Evolutionary conservation across 2,888 invertebrate genomes (phyloP).

Genomic region (Yponomeuta malinellus): DNA sequence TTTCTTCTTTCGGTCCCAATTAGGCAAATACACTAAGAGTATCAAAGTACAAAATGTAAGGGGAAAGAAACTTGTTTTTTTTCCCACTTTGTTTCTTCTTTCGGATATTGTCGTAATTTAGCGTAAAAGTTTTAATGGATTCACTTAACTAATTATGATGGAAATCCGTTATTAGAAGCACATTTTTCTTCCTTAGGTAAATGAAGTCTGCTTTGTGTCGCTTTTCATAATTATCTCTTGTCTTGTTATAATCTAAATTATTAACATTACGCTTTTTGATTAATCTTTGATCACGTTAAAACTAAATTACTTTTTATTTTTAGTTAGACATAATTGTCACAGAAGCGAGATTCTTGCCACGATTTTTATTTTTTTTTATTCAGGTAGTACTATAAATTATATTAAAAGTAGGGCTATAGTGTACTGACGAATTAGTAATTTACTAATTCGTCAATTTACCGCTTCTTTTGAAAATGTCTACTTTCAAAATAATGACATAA

Average conservation of each 20-base stretch:
- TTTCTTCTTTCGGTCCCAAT: slow-evolving; percentile 47
- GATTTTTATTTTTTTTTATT: too few relatives aligned
- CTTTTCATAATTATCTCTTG: not conserved
- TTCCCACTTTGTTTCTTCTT: slow-evolving; percentile 27
- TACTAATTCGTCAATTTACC: too few relatives aligned
- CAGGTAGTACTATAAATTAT: too few relatives aligned
- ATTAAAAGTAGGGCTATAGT: too few relatives aligned
- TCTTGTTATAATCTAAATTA: not conserved
- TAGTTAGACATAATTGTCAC: not conserved
- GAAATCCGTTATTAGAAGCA: slow-evolving; percentile 31
- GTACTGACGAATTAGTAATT: too few relatives aligned
- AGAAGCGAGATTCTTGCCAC: too few relatives aligned
- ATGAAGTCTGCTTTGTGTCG: not conserved
- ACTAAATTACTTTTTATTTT: not conserved
- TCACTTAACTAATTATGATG: slow-evolving; percentile 36
- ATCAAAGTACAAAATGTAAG: slow-evolving; percentile 35
- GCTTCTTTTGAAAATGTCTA: too few relatives aligned
- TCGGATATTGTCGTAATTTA: slow-evolving; percentile 27
- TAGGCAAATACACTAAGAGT: slow-evolving; percentile 35
- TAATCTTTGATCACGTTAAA: not conserved
- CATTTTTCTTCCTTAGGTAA: slow-evolving; percentile 19
- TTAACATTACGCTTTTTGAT: not conserved
- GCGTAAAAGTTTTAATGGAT: slow-evolving; percentile 35
- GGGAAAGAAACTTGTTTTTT: slow-evolving; percentile 34
- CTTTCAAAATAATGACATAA: too few relatives aligned